Base-by-base conservation (phyloP, 1,140 invertebrate genomes). In the Acromyrmex echinatior region DNA sequence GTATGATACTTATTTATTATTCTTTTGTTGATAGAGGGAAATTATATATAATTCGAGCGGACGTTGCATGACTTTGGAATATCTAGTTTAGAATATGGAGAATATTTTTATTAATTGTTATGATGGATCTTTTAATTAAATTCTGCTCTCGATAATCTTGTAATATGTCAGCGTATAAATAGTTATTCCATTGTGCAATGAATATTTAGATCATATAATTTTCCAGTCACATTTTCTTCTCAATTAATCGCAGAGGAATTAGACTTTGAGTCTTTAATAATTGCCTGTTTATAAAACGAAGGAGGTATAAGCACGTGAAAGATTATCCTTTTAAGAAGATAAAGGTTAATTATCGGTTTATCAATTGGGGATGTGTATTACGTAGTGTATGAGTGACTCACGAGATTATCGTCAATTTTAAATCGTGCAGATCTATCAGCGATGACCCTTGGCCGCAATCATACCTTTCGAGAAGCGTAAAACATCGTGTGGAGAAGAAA, bases 1-100 rank as follows among this genome's bases (percentile, higher is more conserved):
- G 66, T 74, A 76, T 74, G 93, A 56, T 74, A 82, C 78, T 86
- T 18, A 82, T 71, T 80, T 31, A 63, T 56, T 65, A 77, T 39
- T 21, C 66, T 90, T 77, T 78, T 84, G 68, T 86, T 49, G 86
- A 86, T 51, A 0, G 25, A 58, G 31, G 28, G 39, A 80, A 63
- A 73, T 53, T 16, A 1, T 31, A 31, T 31, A 10, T 25, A 66
- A 53, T 25, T n/a, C 10, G 6, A 4, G 39, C 3, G 76, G 45
- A 12, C 14, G 3, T n/a, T 39, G 35, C 31, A 31, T 16, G 9
- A 45, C 25, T 74, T 49, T 21, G 6, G 31, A 74, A 49, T 73
- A 35, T 6, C 4, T 49, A 35, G 14, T 25, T 66, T 16, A 6
- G 16, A 77, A 7, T 25, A 3, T 56, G 7, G 21, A 1, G 49